Evolutionary conservation across 1,140 invertebrate genomes (phyloP).

Genomic region (Tetramorium alpestre): DNA sequence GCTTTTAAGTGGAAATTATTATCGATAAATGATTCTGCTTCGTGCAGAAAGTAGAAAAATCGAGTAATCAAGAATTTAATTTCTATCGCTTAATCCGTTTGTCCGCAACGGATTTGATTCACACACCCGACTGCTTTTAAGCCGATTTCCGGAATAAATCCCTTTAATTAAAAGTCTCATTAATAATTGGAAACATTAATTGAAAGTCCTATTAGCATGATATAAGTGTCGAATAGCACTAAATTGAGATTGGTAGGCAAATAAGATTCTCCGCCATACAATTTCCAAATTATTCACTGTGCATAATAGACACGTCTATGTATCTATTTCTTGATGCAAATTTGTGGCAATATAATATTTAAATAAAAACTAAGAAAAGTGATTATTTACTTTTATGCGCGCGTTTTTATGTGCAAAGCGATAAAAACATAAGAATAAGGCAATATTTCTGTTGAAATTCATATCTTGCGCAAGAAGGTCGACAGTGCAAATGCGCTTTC

Average conservation of each 20-base stretch:
- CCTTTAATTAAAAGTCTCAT: conserved; percentile 66
- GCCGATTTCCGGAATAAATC: conserved; percentile 62
- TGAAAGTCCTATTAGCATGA: conserved; percentile 30
- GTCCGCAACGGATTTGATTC: conserved; percentile 55
- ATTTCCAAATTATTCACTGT: neutral
- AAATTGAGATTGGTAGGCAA: neutral
- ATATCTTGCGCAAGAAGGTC: neutral
- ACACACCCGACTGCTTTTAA: conserved; percentile 27
- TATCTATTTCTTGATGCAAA: neutral
- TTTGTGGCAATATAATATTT: neutral
- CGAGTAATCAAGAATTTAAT: conserved; percentile 34
- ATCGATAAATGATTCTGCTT: conserved; percentile 1
- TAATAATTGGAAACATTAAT: conserved; percentile 67
- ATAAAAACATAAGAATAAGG: neutral
- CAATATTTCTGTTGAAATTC: conserved; percentile 28
- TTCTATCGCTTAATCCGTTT: conserved; percentile 37
- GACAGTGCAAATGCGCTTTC: neutral
- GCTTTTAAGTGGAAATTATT: conserved; percentile 6
- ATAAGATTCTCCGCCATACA: neutral
- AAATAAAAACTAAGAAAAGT: neutral
- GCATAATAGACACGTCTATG: neutral
- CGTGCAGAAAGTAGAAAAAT: conserved; percentile 32
- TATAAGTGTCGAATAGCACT: neutral
- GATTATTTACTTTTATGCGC: neutral
- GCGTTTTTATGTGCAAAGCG: neutral